Base-by-base conservation (phyloP, 2,113 vertebrate genomes). In the Actinemys pallida region DNA sequence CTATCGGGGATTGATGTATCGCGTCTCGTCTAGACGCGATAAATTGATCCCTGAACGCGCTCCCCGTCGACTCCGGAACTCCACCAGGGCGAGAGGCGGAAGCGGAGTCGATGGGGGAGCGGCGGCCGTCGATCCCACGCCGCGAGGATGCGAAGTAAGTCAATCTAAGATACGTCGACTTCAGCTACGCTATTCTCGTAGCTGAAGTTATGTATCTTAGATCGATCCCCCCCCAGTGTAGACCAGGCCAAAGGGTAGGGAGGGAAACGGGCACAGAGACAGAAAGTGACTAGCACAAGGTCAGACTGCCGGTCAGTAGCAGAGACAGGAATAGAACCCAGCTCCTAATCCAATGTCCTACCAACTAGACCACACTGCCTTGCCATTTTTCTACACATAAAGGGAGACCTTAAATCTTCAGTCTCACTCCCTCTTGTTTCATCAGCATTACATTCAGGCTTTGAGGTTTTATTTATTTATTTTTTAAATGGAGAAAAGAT, bases 271-370 rank as follows among this genome's bases (percentile, higher is more conserved):
- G 54, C 5, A 47, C 54, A 65, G 80, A 0, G 22, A 27, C 24
- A 65, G 10, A 75, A 4, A 52, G 31, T 83, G 5, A 56, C 42
- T 27, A 16, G 42, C 45, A 2, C 17, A 9, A 82, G 84, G n/a
- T 54, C 65, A 88, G 10, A 13, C 0, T 0, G 45, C 54, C 54
- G 6, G 4, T 39, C 39, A 35, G 7, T 35, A 39, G 5, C 1
- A 54, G 27, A 10, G 10, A 2, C 57, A 91, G 24, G 27, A 14
- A 52, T 47, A n/a, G 78, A 52, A 42, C 47, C 29, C 59, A 5
- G 14, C 27, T 56, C 50, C 27, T 52, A 69, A 27, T 3, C 10
- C 13, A 22, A 27, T 65, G 39, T 17, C 1, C 29, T 81, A 76
- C 4, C 22, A 24, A 6, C 65, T 16, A 20, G 17, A 20, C 65